Base-by-base conservation (phyloP, 2,888 invertebrate genomes). In the Sicus ferrugineus region DNA sequence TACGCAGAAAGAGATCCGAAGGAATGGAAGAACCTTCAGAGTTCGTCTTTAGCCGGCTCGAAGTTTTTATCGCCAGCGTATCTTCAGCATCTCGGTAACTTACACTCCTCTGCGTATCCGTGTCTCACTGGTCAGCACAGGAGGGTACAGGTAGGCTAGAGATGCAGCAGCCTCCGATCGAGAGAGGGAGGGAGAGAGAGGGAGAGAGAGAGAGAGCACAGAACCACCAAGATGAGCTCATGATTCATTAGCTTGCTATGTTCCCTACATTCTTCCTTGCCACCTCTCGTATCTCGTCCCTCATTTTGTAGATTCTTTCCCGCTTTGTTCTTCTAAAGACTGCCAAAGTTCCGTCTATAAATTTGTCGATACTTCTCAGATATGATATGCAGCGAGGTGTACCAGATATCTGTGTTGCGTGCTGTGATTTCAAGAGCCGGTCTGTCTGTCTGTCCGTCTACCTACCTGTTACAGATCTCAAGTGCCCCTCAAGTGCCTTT, bases 261-360 rank as follows among this genome's bases (percentile, higher is more conserved):
- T 58, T 46, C 58, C 58, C 30, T 38, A 2, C 9, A 23, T 34
- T 38, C 34, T 23, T 23, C 28, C 28, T 19, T 21, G 23, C 3
- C 9, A 21, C 50, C 21, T 7, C 9, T 23, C 23, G 59, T 11
- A n/a, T n/a, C n/a, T n/a, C n/a, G n/a, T n/a, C n/a, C n/a, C n/a
- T n/a, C n/a, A n/a, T n/a, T n/a, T 21, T 52, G n/a, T 16, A 28
- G 21, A n/a, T 46, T 9, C 30, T 56, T 21, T 42, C 48, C 52
- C 48, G 42, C 56, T 46, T 56, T 56, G 58, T 42, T 54, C 69
- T 64, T 46, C 70, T 70, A 30, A 54, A 68, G 74, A 72, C 73
- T 73, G 72, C 74, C 70, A 73, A 72, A 72, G 73, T 62, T 72
- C 70, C 69, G 72, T 75, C 74, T 73, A 75, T 75, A 75, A 74